Conservation (phyloP, 2,888 invertebrate genomes). For the Metopia argyrocephala region DNA sequence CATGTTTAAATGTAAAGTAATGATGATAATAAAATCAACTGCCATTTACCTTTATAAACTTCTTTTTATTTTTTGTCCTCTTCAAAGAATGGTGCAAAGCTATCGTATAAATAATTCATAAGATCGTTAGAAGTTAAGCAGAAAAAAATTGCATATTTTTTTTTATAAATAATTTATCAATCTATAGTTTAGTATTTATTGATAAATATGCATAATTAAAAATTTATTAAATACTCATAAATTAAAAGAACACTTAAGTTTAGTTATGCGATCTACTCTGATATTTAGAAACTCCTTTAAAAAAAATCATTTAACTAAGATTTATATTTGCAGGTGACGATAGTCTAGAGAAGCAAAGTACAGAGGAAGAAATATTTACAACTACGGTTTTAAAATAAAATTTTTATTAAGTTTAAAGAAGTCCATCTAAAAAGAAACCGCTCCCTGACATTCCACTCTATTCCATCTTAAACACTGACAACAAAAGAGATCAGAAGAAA, state of each 20-base stretch:
- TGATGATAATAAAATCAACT: constrained; percentile 39
- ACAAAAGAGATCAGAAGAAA: too few species aligned
- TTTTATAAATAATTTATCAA: constrained; percentile 40
- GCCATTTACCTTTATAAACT: constrained; percentile 29
- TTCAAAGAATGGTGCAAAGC: constrained; percentile 9
- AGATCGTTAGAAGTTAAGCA: constrained; percentile 10
- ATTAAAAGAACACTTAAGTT: constrained; percentile 53
- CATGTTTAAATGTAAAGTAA: constrained; percentile 42
- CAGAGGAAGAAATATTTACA: not conserved
- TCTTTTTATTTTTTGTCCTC: not conserved
- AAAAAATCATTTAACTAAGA: constrained; percentile 20
- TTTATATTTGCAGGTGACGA: constrained; percentile 42
- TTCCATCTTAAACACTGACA: too few species aligned
- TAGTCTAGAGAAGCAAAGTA: not conserved
- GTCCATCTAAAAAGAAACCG: too few species aligned
- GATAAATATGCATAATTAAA: constrained; percentile 60
- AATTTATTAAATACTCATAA: constrained; percentile 55
- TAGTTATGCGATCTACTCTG: not conserved
- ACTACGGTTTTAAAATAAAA: not conserved
- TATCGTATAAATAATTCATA: constrained; percentile 58
- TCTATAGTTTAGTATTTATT: constrained; percentile 37
- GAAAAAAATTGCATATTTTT: constrained; percentile 2
- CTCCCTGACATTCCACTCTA: too few species aligned
- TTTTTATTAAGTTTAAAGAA: too few species aligned
- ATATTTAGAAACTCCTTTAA: constrained; percentile 13